Evolutionary conservation across 2,113 vertebrate species (phyloP).

Genomic region (Dicerorhinus sumatrensis): DNA sequence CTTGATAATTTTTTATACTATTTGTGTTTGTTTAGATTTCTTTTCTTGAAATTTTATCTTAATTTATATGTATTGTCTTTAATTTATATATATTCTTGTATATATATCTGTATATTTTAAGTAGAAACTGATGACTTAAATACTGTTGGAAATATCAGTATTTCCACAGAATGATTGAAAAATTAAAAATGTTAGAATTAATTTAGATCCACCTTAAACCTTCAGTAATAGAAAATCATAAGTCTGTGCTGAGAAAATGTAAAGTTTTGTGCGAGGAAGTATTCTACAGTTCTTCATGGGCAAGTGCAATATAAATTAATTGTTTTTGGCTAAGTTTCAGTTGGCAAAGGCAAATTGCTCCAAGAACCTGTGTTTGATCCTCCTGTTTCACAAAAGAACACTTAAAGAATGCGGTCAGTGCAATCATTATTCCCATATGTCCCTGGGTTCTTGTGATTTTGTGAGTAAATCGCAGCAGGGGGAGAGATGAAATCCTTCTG

Average conservation of each 20-base stretch:
- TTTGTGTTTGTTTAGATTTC: neutral
- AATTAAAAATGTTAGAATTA: neutral
- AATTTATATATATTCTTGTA: neutral
- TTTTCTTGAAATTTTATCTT: slow-evolving; percentile 45
- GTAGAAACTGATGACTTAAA: neutral
- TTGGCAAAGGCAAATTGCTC: slow-evolving; percentile 66
- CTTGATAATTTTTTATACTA: neutral
- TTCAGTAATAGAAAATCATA: neutral
- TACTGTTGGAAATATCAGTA: neutral
- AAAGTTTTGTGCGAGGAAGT: slow-evolving; percentile 34
- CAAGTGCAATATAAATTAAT: slow-evolving; percentile 61
- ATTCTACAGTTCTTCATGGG: slow-evolving; percentile 30
- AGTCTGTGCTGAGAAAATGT: neutral
- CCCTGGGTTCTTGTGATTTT: slow-evolving; percentile 52
- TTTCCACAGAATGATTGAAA: neutral
- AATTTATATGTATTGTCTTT: neutral
- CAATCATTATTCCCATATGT: slow-evolving; percentile 48
- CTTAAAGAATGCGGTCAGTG: slow-evolving; percentile 57
- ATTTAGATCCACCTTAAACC: slow-evolving; percentile 5
- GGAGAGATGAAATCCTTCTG: neutral
- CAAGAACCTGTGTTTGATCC: slow-evolving; percentile 36
- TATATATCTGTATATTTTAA: neutral
- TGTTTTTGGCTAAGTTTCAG: slow-evolving; percentile 58
- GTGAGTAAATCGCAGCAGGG: slow-evolving; percentile 17
- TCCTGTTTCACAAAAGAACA: slow-evolving; percentile 52